Conservation (phyloP, 2,888 invertebrate species). For the Drosophila trichaetosa region DNA sequence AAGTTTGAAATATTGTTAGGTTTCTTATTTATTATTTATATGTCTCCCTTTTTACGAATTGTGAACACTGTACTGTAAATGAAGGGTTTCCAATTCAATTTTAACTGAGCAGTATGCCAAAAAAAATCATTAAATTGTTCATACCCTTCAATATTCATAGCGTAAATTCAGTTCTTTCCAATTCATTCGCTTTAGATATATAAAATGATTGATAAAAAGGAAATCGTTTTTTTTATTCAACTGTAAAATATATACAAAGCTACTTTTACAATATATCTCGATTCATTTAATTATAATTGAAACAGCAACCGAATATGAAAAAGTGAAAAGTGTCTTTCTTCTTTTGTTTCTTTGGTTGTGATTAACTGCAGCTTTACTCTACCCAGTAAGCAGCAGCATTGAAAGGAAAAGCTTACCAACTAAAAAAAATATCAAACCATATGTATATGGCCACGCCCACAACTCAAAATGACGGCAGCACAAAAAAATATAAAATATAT, state of each 20-base stretch:
- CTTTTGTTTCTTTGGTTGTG: not conserved
- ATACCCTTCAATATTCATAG: not conserved
- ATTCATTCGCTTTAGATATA: not conserved
- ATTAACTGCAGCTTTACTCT: slow-evolving; percentile 22
- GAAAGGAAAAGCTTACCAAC: slow-evolving; percentile 7
- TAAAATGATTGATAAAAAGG: not conserved
- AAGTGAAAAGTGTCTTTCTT: not conserved
- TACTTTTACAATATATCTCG: not conserved
- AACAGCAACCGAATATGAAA: not conserved
- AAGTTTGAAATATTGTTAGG: too few species aligned
- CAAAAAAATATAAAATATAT: not conserved
- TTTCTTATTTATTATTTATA: not conserved
- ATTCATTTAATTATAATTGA: not conserved
- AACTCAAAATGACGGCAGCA: slow-evolving; percentile 14
- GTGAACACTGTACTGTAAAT: not conserved
- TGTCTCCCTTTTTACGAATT: not conserved
- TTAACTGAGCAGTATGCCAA: not conserved
- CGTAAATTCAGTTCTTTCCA: not conserved
- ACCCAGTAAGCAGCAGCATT: not conserved
- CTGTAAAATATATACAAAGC: not conserved
- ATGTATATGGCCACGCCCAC: slow-evolving; percentile 12
- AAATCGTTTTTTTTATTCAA: not conserved
- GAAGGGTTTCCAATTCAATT: not conserved
- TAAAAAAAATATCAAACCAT: not conserved
- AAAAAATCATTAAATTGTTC: not conserved